These are phyloP conservation scores for Diplosoma virens DNA, from an alignment of 23 tunicate species.

Conservation along the genomic window DNA sequence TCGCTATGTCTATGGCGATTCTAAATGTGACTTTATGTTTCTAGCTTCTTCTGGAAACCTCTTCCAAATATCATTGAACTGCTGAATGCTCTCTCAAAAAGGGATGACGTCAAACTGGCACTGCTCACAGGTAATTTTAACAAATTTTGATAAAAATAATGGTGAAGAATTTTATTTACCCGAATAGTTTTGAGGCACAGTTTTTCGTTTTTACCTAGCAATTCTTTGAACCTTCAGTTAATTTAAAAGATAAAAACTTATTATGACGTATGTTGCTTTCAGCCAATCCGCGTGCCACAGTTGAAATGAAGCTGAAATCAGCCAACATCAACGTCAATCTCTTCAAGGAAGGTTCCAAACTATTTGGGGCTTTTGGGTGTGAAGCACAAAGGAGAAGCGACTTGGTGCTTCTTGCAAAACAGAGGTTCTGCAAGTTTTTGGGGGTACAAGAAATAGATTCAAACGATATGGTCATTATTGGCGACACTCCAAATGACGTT, in stretches of 20 bases:
- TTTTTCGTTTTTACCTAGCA: too few species aligned
- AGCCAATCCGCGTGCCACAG: slow-evolving; percentile 46
- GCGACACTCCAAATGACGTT: slow-evolving; percentile 76
- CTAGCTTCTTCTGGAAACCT: slow-evolving; percentile 49
- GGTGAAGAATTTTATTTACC: too few species aligned
- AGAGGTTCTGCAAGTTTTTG: slow-evolving; percentile 35
- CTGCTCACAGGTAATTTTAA: slow-evolving; percentile 53
- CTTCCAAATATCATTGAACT: slow-evolving; percentile 54
- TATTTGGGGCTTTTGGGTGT: slow-evolving; percentile 81
- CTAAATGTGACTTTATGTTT: background rate
- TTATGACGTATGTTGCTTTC: background rate
- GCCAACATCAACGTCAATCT: slow-evolving; percentile 43
- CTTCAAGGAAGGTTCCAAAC: slow-evolving; percentile 20
- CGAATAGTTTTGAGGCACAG: too few species aligned
- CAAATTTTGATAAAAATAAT: too few species aligned
- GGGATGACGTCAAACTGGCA: slow-evolving; percentile 52
- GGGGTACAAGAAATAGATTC: slow-evolving; percentile 7
- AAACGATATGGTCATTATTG: slow-evolving; percentile 66
- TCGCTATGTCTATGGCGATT: background rate
- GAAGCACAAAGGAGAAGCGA: slow-evolving; percentile 49
- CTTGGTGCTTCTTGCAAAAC: slow-evolving; percentile 45
- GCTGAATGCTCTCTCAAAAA: slow-evolving; percentile 36
- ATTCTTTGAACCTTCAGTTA: too few species aligned
- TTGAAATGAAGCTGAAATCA: slow-evolving; percentile 44
- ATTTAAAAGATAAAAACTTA: too few species aligned